Base-by-base conservation (phyloP, 2,888 invertebrate genomes). In the Pharmacophagus antenor region DNA sequence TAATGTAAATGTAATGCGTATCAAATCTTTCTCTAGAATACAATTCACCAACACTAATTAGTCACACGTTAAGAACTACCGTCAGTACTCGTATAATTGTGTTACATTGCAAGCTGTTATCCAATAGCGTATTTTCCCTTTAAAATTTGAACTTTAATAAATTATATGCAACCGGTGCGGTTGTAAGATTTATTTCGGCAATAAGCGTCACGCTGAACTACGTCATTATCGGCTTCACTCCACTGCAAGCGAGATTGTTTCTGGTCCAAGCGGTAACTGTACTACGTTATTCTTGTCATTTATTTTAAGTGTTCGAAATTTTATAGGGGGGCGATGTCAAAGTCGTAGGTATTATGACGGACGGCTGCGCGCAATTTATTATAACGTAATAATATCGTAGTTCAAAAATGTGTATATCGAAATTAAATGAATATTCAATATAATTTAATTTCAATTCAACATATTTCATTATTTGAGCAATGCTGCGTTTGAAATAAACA, bases 161-260 rank as follows among this genome's bases (percentile, higher is more conserved):
- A 76, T 75, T 74, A 73, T 70, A 75, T 72, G 70, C 70, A 72
- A 67, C 72, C 67, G 68, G 70, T 67, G 60, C 18, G 47, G 58
- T 51, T 56, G 56, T 50, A 63, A 63, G 85, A 87, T 86, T 86
- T 85, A 86, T 85, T 82, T 83, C 73, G 76, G 83, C 80, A 87
- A 87, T 86, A 85, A 85, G 84, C 80, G 85, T 84, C 85, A 80
- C 84, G 85, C 84, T 83, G 79, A 79, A 76, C 78, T 74, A 66
- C 70, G 70, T 81, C 76, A 80, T 85, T 84, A 84, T 82, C 77
- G 81, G 74, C 67, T 63, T 57, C 68, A 69, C 67, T 67, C 70
- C 67, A 69, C 75, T 71, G 27, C 21, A 27, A 69, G 68, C 67
- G 70, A 73, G 67, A 67, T 62, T 67, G 65, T 49, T 5, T 62